Evolutionary conservation across 92 coral and sea anemone species (phyloP).

Genomic region (Palythoa grandis): DNA sequence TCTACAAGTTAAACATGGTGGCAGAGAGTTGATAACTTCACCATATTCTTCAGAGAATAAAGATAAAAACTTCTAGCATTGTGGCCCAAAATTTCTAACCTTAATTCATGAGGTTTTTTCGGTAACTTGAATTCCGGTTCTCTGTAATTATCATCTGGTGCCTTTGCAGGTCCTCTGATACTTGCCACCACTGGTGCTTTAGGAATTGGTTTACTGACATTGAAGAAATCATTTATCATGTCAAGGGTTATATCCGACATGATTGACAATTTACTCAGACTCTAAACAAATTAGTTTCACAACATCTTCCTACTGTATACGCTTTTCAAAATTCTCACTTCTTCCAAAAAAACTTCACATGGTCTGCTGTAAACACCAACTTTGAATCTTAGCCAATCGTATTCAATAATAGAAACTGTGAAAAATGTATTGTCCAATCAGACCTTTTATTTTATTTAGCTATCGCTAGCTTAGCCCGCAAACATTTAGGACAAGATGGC

Average conservation of each 20-base stretch:
- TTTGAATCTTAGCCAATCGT: slow-evolving; percentile 10
- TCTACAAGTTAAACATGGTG: not conserved
- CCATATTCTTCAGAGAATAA: not conserved
- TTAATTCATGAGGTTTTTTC: slow-evolving; percentile 61
- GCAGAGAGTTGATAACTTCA: not conserved
- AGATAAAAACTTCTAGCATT: too few relatives aligned
- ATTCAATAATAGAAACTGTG: slow-evolving; percentile 5
- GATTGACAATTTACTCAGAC: not conserved
- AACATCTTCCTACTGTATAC: not conserved
- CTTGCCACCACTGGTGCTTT: slow-evolving; percentile 60
- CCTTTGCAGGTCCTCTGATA: slow-evolving; percentile 65
- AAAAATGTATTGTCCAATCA: slow-evolving; percentile 13
- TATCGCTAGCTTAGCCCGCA: slow-evolving; percentile 8
- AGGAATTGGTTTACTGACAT: slow-evolving; percentile 74
- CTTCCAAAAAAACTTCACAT: slow-evolving; percentile 27
- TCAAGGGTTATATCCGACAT: slow-evolving; percentile 86
- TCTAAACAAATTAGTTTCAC: not conserved
- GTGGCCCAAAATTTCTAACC: slow-evolving; percentile 45
- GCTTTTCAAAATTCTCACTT: not conserved
- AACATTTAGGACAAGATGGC: not conserved
- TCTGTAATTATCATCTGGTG: slow-evolving; percentile 19
- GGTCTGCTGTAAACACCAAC: not conserved
- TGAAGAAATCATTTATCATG: slow-evolving; percentile 83
- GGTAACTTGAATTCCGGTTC: slow-evolving; percentile 80
- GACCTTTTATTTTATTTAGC: not conserved